phyloP scores from a whole-genome alignment of 2,113 vertebrate species.

The Corythornis vintsioides region DNA sequence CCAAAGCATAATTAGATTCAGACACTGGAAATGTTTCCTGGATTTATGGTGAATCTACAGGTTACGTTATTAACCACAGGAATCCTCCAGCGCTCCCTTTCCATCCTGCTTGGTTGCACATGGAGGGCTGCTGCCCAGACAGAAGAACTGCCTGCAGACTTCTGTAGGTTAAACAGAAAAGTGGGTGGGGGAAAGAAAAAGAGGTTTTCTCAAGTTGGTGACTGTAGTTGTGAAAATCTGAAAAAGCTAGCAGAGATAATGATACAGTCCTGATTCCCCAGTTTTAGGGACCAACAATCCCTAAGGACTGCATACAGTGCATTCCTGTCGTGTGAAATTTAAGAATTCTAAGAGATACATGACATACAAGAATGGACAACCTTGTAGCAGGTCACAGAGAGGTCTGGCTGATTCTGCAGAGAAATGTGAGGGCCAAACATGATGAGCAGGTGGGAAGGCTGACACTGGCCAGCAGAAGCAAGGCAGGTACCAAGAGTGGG shows the following conservation, averaged over 20 bases:
- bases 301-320: neutral
- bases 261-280: neutral
- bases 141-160: neutral
- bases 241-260: neutral
- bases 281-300: neutral
- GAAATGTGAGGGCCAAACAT: neutral
- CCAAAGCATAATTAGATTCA: slow-evolving; percentile 48
- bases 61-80: slow-evolving; percentile 45
- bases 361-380: neutral
- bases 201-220: neutral
- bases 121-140: neutral
- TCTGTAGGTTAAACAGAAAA: neutral
- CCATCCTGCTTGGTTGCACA: neutral
- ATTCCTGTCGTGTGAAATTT: neutral
- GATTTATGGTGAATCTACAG: slow-evolving; percentile 45
- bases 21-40: slow-evolving; percentile 43
- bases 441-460: neutral
- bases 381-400: neutral
- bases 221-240: neutral
- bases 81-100: neutral
- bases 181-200: rapidly evolving
- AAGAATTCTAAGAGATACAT: neutral
- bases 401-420: neutral
- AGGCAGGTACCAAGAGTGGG: neutral
- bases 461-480: neutral